Conservation (phyloP, 2,797 vertebrate species). For the Mionectes olivaceus region DNA sequence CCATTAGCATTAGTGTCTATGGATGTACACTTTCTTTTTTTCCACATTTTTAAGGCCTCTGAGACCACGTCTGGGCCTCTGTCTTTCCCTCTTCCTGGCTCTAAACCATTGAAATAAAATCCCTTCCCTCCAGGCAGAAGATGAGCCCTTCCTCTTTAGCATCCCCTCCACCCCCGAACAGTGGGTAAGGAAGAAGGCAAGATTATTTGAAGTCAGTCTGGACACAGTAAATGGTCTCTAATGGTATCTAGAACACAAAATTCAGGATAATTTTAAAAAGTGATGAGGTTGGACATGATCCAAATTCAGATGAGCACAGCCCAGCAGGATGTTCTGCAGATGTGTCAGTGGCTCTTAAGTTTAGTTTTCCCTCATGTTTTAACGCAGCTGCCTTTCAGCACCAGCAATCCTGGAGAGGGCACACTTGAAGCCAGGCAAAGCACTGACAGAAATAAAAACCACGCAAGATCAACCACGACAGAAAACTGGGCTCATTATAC, state of each 20-base stretch:
- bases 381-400: background rate
- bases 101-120: background rate
- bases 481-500: background rate
- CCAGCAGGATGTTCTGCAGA: background rate
- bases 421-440: background rate
- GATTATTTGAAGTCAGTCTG: background rate
- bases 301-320: background rate
- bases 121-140: background rate
- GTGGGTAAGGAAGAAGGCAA: background rate
- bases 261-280: background rate
- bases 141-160: background rate
- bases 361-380: background rate
- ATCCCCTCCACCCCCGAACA: background rate
- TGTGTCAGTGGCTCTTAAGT: background rate
- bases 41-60: conserved; percentile 13
- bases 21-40: background rate
- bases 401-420: background rate
- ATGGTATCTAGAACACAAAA: background rate
- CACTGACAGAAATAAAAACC: background rate
- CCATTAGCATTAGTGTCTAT: conserved; percentile 50
- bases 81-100: conserved; percentile 23
- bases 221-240: conserved; percentile 15
- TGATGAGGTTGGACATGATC: background rate
- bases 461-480: background rate
- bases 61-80: background rate